phyloP scores from a whole-genome alignment of 2,888 invertebrate genomes.

The Drosophila paramelanica region DNA sequence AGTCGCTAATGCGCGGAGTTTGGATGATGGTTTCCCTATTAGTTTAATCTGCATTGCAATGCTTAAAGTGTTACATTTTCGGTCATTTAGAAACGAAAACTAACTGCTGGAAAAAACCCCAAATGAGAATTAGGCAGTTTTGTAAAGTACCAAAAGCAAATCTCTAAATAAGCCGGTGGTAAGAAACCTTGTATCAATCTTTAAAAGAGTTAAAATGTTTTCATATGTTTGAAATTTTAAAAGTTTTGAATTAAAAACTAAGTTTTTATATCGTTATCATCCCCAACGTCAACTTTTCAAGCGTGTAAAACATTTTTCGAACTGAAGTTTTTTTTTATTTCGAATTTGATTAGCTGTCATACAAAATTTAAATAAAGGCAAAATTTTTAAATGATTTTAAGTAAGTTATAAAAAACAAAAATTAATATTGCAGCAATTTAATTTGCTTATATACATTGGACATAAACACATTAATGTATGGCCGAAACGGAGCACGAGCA shows the following conservation, averaged over 20 bases:
- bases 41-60: not conserved
- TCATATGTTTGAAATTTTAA: too few species aligned
- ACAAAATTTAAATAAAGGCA: not conserved
- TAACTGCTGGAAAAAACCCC: too few species aligned
- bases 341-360: not conserved
- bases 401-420: too few species aligned
- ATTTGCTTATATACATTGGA: not conserved
- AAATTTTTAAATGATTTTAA: not conserved
- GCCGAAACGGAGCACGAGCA: not conserved
- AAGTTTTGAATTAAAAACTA: too few species aligned
- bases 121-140: too few species aligned
- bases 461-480: constrained; percentile 18
- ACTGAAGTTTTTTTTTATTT: not conserved
- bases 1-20: constrained; percentile 2
- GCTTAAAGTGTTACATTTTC: not conserved
- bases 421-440: not conserved
- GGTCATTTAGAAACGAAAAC: not conserved
- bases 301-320: too few species aligned
- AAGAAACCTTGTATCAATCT: too few species aligned
- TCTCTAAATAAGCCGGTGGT: too few species aligned
- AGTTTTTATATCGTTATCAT: too few species aligned
- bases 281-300: too few species aligned
- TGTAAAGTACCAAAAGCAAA: too few species aligned
- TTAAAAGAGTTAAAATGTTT: too few species aligned
- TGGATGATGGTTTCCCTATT: not conserved